phyloP scores from a whole-genome alignment of 2,113 vertebrate genomes.

The Rhineura floridana region DNA sequence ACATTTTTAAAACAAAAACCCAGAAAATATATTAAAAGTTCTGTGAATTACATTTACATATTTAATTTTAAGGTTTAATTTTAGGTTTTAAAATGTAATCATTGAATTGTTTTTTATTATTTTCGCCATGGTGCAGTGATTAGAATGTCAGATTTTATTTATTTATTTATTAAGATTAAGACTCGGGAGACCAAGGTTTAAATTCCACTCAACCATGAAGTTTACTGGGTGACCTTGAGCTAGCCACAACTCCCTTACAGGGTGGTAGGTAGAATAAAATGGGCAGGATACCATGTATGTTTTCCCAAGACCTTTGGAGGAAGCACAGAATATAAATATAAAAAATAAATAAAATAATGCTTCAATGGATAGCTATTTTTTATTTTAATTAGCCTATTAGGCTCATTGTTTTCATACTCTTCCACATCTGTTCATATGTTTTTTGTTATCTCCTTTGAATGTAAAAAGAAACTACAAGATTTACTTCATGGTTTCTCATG shows the following conservation, averaged over 20 bases:
- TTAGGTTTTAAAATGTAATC: not conserved
- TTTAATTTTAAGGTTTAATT: not conserved
- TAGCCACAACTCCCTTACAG: not conserved
- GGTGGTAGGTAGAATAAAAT: not conserved
- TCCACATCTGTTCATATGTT: not conserved
- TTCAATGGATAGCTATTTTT: conserved; percentile 9
- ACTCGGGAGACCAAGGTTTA: not conserved
- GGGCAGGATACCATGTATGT: not conserved
- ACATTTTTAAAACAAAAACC: not conserved
- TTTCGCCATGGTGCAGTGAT: not conserved
- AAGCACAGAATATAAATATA: not conserved
- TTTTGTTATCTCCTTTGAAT: not conserved
- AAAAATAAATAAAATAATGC: not conserved
- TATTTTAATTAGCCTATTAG: not conserved
- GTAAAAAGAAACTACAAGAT: not conserved
- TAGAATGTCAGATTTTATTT: too few relatives aligned
- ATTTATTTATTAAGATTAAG: not conserved
- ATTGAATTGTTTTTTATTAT: not conserved
- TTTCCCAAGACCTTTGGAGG: not conserved
- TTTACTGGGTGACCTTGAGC: not conserved
- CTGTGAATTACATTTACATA: not conserved
- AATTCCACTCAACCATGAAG: not conserved
- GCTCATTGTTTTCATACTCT: conserved; percentile 23
- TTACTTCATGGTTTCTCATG: conserved; percentile 14
- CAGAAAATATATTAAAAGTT: not conserved